Base-by-base conservation (phyloP, 2,888 invertebrate genomes). In the Aphidoletes aphidimyza region DNA sequence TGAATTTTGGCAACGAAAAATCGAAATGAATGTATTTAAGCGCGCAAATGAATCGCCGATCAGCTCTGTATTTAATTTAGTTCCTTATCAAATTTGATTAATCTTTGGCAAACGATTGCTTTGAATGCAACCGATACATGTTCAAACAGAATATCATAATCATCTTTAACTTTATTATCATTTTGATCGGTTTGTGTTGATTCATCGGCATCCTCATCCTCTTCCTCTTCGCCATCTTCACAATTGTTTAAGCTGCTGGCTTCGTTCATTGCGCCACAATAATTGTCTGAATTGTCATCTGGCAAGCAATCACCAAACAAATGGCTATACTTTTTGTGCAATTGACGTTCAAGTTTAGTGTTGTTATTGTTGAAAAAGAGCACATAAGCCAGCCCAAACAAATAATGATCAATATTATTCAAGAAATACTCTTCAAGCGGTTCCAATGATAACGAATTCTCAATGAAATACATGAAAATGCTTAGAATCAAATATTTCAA, bases 401-500 rank as follows among this genome's bases (percentile, higher is more conserved):
- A 86, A 87, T 90, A 90, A 86, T 89, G 89, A 84, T 90, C 90
- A 85, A 90, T 86, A 88, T 90, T 89, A 85, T 87, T 87, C 85
- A 90, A 87, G 85, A 90, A 90, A 86, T 89, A 90, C 11, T 89
- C 88, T 85, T 90, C 90, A 49, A 90, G 89, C 83, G 89, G 88
- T 19, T 87, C 86, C 86, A 90, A 87, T 86, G 90, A 89, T 85
- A 89, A 89, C 85, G 89, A 88, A 84, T 87, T 88, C 17, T 87
- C 87, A 84, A 90, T 86, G 85, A 90, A 90, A 86, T 90, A 89
- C 85, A 87, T 86, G 86, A 90, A 88, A 86, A 90, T 87, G 85
- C 89, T 88, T 86, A 90, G 90, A 85, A 90, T 90, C 84, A 90
- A 88, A 87, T 88, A 89, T 87, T 90, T 89, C 49, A 90, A 87